Evolutionary conservation across 2,797 vertebrate genomes (phyloP).

Genomic region (Pelochelys cantorii): DNA sequence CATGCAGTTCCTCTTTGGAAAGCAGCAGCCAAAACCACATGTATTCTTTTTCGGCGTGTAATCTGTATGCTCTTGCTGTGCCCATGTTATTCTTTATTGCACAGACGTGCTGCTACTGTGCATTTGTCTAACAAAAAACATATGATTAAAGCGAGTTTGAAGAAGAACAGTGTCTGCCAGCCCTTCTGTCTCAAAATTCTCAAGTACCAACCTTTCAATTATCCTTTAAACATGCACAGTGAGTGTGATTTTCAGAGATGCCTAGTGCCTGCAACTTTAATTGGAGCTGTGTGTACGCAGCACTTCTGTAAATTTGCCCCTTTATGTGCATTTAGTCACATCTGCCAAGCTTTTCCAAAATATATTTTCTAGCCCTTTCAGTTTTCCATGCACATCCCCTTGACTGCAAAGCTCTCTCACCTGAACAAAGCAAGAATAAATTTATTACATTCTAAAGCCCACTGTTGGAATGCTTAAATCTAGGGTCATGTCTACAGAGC

Average conservation of each 20-base stretch:
- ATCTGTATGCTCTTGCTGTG: slow-evolving; percentile 5
- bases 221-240: slow-evolving; percentile 1
- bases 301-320: background rate
- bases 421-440: background rate
- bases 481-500: background rate
- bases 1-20: slow-evolving; percentile 20
- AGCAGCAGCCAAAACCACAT: background rate
- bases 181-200: slow-evolving; percentile 58
- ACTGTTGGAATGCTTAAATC: background rate
- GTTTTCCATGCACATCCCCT: background rate
- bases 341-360: background rate
- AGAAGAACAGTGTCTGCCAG: slow-evolving; percentile 39
- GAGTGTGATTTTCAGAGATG: background rate
- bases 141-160: slow-evolving; percentile 38
- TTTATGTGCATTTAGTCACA: background rate
- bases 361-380: background rate
- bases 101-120: slow-evolving; percentile 17
- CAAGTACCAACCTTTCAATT: slow-evolving; percentile 34
- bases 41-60: background rate
- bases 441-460: background rate
- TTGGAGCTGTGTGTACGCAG: background rate
- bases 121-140: slow-evolving; percentile 16
- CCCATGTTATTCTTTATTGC: slow-evolving; percentile 22
- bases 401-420: background rate
- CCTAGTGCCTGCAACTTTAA: background rate